phyloP scores from a whole-genome alignment of 2,113 vertebrate species.

The Neodontobutis hainanensis region DNA sequence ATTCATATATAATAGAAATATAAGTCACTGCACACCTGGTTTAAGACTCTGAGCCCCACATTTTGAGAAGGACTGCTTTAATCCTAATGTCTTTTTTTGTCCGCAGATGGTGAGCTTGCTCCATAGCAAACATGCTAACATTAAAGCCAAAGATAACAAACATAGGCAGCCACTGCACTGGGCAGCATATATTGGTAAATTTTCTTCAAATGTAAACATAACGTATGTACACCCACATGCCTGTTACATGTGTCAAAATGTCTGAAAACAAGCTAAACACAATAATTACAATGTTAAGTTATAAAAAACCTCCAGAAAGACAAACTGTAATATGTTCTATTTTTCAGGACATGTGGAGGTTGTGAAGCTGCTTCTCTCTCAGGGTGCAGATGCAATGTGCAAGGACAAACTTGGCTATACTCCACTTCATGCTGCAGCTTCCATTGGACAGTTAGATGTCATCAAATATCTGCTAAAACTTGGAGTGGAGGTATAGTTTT shows the following conservation, averaged over 20 bases:
- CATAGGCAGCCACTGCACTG: conserved; percentile 93
- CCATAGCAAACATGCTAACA: conserved; percentile 88
- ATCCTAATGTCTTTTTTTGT: neutral
- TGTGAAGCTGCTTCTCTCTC: conserved; percentile 89
- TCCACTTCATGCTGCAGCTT: conserved; percentile 90
- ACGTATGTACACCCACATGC: neutral
- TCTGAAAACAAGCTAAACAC: neutral
- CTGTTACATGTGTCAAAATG: too few relatives aligned
- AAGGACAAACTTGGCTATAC: conserved; percentile 93
- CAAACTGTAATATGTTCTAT: conserved; percentile 6
- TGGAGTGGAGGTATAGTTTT: conserved; percentile 84
- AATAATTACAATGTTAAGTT: too few relatives aligned
- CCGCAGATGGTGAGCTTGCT: conserved; percentile 91
- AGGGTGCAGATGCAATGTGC: conserved; percentile 85
- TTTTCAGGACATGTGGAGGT: conserved; percentile 89
- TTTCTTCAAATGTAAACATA: neutral
- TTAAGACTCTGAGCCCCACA: too few relatives aligned
- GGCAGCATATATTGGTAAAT: conserved; percentile 90
- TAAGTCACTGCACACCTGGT: too few relatives aligned
- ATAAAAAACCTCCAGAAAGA: too few relatives aligned
- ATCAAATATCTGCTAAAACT: conserved; percentile 88
- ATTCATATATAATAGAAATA: too few relatives aligned
- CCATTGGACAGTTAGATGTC: conserved; percentile 88
- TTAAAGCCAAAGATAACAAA: conserved; percentile 90
- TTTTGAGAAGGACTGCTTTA: too few relatives aligned